A percentile compares a stretch with the other conserved stretches of the same genome.
These are phyloP conservation scores for Venustaconcha ellipsiformis DNA, from an alignment of 1,140 invertebrate genomes.

Conservation along the genomic window DNA sequence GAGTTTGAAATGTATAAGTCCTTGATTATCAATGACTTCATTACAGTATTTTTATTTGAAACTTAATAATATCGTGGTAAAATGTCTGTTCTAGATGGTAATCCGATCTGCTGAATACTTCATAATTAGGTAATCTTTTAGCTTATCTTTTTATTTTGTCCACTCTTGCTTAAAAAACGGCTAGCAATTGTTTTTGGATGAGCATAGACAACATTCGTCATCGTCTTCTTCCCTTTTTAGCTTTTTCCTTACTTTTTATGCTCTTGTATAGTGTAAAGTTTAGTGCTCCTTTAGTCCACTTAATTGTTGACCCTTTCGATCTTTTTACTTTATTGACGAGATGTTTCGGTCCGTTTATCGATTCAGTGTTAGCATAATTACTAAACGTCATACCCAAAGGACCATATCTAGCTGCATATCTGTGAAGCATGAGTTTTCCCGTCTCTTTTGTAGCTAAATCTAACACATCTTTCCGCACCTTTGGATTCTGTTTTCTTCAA, in stretches of 20 bases:
- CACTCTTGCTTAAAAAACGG: constrained; percentile 4
- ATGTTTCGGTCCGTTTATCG: constrained; percentile 5
- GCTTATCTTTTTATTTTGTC: too few species aligned
- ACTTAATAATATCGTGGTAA: too few species aligned
- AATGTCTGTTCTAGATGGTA: too few species aligned
- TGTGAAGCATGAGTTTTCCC: not conserved
- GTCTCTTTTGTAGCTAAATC: constrained; percentile 6
- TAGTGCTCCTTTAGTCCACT: not conserved
- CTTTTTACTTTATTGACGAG: constrained; percentile 13
- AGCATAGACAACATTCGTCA: not conserved
- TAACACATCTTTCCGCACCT: not conserved
- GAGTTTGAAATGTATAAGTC: too few species aligned
- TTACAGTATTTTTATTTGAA: too few species aligned
- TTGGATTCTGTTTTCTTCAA: not conserved
- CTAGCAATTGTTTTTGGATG: constrained; percentile 16
- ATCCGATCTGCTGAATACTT: too few species aligned
- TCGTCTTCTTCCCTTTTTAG: constrained; percentile 4
- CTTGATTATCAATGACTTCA: too few species aligned
- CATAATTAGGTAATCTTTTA: too few species aligned
- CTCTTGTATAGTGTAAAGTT: too few species aligned
- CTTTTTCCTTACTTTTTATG: not conserved
- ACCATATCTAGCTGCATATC: not conserved
- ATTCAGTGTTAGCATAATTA: not conserved
- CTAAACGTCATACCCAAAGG: constrained; percentile 2
- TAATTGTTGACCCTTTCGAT: constrained; percentile 17